Evolutionary conservation across 2,113 vertebrate species (phyloP).

Genomic region (Lota lota): DNA sequence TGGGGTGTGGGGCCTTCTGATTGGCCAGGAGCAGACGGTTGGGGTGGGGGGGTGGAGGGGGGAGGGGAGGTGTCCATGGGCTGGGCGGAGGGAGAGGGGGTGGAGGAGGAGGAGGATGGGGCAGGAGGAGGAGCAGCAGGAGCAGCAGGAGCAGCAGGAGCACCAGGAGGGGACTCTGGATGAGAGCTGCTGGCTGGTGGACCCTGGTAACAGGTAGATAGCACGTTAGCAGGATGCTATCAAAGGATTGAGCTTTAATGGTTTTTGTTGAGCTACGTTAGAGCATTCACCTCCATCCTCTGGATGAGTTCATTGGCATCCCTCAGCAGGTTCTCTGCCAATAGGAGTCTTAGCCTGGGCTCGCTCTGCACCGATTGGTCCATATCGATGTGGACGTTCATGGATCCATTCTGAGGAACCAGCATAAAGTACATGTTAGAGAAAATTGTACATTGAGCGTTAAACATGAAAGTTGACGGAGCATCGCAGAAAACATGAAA

Average conservation of each 20-base stretch:
- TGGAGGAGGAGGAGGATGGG: slow-evolving; percentile 68
- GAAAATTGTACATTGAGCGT: too few relatives aligned
- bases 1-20: slow-evolving; percentile 66
- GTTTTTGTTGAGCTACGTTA: background rate
- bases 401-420: slow-evolving; percentile 78
- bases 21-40: slow-evolving; percentile 57
- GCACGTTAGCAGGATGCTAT: too few relatives aligned
- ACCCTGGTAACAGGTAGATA: background rate
- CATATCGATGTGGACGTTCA: slow-evolving; percentile 90
- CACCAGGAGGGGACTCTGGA: slow-evolving; percentile 5
- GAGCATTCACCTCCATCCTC: slow-evolving; percentile 78
- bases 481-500: too few relatives aligned
- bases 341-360: slow-evolving; percentile 82
- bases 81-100: slow-evolving; percentile 69
- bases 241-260: too few relatives aligned
- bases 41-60: slow-evolving; percentile 64
- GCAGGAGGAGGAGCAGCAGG: slow-evolving; percentile 47
- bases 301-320: slow-evolving; percentile 81
- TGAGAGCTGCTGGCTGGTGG: background rate
- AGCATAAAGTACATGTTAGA: background rate
- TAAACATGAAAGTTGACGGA: too few relatives aligned
- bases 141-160: slow-evolving; percentile 20
- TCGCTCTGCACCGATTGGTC: slow-evolving; percentile 84
- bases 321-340: slow-evolving; percentile 87
- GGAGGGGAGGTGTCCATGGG: slow-evolving; percentile 76